Evolutionary conservation across 2,797 vertebrate species (phyloP), one percentile per base, ranked within the genome.

Genomic region (Rhinella marina): DNA sequence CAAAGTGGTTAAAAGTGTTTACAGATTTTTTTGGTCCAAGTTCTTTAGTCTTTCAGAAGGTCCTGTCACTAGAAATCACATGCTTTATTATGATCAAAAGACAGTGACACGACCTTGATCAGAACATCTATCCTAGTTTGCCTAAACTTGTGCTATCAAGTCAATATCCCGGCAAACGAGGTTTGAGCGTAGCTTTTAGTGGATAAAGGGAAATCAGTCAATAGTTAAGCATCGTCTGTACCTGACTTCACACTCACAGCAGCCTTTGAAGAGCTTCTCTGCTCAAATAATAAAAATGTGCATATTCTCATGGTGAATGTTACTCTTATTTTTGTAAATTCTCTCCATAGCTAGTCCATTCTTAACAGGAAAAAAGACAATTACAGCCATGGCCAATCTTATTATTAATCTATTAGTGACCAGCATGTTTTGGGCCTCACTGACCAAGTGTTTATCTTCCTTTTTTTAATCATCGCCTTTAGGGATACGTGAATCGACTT

Each of bases 21-120:
- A 21, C 32, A 72, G 32, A 11, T 72, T 73, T 48, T 73, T 73
- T 48, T 48, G 48, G 16, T 4, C 10, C 10, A 41, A 41, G 48
- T 48, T 32, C 41, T 75, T 23, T 12, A 12, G 41, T n/a, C 41
- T n/a, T 75, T 50, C 9, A 75, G 72, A 41, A 75, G 50, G 72
- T 75, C 12, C 41, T 50, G 41, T 75, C 41, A 75, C 16, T 23
- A 23, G 48, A 75, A 52, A 50, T 75, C 41, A 52, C n/a, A 50
- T n/a, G 41, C 41, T 75, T 23, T 75, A 50, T 75, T n/a, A n/a
- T 75, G 72, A 75, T 75, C 72, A 75, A 75, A 75, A 14, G 21
- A 9, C 9, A 75, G 23, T n/a, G 50, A n/a, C 41, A 13, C n/a
- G 72, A 75, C 72, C 72, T 75, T 75, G 41, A 50, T 75, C 72